phyloP scores from a whole-genome alignment of 2,797 vertebrate genomes.

The Acanthis flammea region DNA sequence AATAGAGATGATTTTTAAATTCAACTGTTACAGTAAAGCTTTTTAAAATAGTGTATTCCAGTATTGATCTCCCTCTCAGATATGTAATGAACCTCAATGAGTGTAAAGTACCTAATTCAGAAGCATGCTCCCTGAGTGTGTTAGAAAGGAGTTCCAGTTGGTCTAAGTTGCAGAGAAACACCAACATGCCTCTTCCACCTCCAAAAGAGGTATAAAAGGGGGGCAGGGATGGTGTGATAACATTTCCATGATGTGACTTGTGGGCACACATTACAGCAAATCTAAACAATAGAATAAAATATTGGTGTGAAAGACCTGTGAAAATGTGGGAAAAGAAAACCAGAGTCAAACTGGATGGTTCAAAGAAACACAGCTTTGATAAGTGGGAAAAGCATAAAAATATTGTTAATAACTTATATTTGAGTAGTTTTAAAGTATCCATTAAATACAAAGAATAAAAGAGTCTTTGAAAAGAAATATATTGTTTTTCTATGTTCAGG shows the following conservation, averaged over 20 bases:
- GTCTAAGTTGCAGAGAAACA: neutral
- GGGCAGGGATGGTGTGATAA: neutral
- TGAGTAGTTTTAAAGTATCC: neutral
- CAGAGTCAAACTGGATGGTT: neutral
- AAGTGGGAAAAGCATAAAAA: neutral
- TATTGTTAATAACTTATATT: neutral
- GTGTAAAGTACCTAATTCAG: neutral
- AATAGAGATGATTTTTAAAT: neutral
- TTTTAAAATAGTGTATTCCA: neutral
- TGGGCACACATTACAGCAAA: neutral
- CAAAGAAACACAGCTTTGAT: neutral
- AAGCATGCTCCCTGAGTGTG: neutral
- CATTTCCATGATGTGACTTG: neutral
- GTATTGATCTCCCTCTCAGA: neutral
- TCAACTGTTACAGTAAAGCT: neutral
- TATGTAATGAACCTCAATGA: neutral
- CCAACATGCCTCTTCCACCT: neutral
- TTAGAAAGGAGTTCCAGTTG: neutral
- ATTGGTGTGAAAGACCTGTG: neutral
- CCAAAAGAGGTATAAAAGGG: neutral
- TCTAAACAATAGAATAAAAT: neutral
- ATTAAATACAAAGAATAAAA: neutral
- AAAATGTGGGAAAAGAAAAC: neutral
- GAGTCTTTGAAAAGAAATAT: neutral
- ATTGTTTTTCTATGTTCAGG: slow-evolving; percentile 76